These are phyloP conservation scores for Novumbra hubbsi DNA, from an alignment of 2,797 vertebrate species.

Conservation along the genomic window DNA sequence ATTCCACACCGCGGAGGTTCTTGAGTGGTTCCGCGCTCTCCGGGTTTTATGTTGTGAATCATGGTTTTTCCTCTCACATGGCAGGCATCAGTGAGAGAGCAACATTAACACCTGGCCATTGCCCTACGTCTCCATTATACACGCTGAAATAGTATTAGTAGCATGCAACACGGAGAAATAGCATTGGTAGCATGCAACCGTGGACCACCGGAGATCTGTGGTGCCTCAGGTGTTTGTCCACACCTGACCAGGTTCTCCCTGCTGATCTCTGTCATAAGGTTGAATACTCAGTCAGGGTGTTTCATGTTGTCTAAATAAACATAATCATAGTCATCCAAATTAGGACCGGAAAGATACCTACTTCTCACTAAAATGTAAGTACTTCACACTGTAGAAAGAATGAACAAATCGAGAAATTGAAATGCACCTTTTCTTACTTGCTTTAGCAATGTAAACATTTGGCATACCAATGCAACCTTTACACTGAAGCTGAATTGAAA, in stretches of 20 bases:
- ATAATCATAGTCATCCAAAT: too few relatives aligned
- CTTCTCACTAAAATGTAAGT: too few relatives aligned
- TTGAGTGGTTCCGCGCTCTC: constrained; percentile 13
- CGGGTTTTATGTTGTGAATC: constrained; percentile 16
- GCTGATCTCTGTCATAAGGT: background rate
- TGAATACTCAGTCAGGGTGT: background rate
- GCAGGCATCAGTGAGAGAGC: background rate
- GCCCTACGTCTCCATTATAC: background rate
- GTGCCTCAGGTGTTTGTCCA: too few relatives aligned
- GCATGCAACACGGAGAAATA: background rate
- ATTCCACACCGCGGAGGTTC: background rate
- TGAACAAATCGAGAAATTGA: too few relatives aligned
- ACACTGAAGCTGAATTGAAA: too few relatives aligned
- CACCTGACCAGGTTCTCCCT: background rate
- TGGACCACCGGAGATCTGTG: too few relatives aligned
- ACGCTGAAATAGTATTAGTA: background rate
- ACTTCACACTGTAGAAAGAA: too few relatives aligned
- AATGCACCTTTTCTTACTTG: too few relatives aligned
- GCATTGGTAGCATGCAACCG: background rate
- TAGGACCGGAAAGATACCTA: too few relatives aligned
- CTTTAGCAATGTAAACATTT: too few relatives aligned
- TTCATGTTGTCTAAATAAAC: background rate
- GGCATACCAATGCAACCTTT: too few relatives aligned
- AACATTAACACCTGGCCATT: background rate
- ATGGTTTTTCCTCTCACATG: background rate